phyloP scores from a whole-genome alignment of 2,113 vertebrate genomes.

The Rutilus rutilus region DNA sequence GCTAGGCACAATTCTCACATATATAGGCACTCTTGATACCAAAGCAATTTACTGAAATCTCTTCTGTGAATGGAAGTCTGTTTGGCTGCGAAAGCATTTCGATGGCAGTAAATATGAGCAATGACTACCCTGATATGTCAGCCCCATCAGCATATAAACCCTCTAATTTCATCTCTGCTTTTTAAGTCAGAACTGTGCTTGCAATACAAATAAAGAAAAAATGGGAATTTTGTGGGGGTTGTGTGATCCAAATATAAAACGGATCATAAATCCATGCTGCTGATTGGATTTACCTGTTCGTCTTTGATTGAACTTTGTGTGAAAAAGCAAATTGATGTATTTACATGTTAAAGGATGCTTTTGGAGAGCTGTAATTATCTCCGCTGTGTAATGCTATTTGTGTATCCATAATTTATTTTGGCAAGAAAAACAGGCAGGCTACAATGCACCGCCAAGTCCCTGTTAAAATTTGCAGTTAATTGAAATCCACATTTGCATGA shows the following conservation, averaged over 20 bases:
- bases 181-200: conserved; percentile 52
- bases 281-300: conserved; percentile 77
- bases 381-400: conserved; percentile 78
- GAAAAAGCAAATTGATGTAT: conserved; percentile 77
- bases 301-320: conserved; percentile 78
- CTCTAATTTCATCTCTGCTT: conserved; percentile 64
- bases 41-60: conserved; percentile 28
- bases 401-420: conserved; percentile 80
- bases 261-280: conserved; percentile 72
- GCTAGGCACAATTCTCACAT: conserved; percentile 33
- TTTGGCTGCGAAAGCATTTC: conserved; percentile 35
- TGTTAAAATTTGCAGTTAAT: conserved; percentile 74
- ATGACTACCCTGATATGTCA: conserved; percentile 53
- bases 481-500: conserved; percentile 84
- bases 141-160: conserved; percentile 45
- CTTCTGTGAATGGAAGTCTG: conserved; percentile 29
- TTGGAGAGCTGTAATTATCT: conserved; percentile 74
- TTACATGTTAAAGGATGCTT: conserved; percentile 77
- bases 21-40: conserved; percentile 29
- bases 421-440: conserved; percentile 73
- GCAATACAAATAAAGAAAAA: conserved; percentile 52
- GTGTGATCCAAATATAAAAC: conserved; percentile 73
- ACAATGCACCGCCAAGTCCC: conserved; percentile 71
- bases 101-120: conserved; percentile 30
- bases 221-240: conserved; percentile 28